Evolutionary conservation across 2,888 invertebrate species (phyloP).

Genomic region (Sarcophaga rosellei): DNA sequence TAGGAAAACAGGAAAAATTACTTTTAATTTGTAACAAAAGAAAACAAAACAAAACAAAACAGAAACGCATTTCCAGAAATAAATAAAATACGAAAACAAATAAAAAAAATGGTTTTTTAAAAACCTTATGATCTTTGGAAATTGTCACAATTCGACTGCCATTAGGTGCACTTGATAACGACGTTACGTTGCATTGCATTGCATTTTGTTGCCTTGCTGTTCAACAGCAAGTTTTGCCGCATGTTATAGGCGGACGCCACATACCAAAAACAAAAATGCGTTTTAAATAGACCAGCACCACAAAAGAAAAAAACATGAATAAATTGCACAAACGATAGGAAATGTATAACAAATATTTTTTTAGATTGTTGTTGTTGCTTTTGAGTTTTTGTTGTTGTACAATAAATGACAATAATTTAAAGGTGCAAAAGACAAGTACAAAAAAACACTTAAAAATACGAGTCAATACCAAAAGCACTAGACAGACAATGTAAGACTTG

Average conservation of each 20-base stretch:
- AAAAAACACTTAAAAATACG: constrained; percentile 53
- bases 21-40: not conserved
- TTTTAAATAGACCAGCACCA: constrained; percentile 20
- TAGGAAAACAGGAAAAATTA: constrained; percentile 44
- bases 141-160: constrained; percentile 35
- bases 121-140: not conserved
- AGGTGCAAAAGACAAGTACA: constrained; percentile 69
- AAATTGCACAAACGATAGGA: constrained; percentile 9
- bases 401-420: constrained; percentile 63
- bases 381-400: not conserved
- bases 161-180: constrained; percentile 64
- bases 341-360: not conserved
- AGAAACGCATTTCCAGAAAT: constrained; percentile 17
- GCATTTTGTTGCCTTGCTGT: not conserved
- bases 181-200: not conserved
- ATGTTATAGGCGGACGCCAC: constrained; percentile 30
- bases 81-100: constrained; percentile 4
- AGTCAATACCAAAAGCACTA: constrained; percentile 51
- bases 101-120: not conserved
- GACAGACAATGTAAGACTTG: constrained; percentile 32
- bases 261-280: constrained; percentile 57
- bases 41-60: not conserved
- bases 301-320: not conserved
- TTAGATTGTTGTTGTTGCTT: not conserved
- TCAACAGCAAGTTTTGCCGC: not conserved